phyloP scores from a whole-genome alignment of 2,113 vertebrate species.

The Psettodes erumei region DNA sequence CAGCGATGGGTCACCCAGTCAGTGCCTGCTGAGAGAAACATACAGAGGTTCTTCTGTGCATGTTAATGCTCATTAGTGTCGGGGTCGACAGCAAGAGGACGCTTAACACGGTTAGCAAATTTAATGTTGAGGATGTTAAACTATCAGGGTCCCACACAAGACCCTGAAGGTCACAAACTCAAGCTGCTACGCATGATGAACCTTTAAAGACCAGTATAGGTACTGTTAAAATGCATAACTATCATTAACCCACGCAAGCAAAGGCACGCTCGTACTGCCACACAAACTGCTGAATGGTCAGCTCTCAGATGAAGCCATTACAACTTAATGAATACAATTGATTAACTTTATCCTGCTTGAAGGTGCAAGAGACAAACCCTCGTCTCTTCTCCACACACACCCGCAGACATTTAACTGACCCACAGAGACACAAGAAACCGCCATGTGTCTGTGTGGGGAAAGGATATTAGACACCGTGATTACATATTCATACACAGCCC shows the following conservation, averaged over 20 bases:
- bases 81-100: slow-evolving; percentile 21
- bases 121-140: slow-evolving; percentile 41
- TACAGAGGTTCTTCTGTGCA: slow-evolving; percentile 45
- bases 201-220: slow-evolving; percentile 4
- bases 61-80: slow-evolving; percentile 51
- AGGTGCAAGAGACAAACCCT: slow-evolving; percentile 20
- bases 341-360: slow-evolving; percentile 53
- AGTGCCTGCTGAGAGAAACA: slow-evolving; percentile 16
- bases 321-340: slow-evolving; percentile 58
- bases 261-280: slow-evolving; percentile 5
- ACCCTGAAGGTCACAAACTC: slow-evolving; percentile 28
- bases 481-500: slow-evolving; percentile 59
- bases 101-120: slow-evolving; percentile 56
- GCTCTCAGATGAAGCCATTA: slow-evolving; percentile 25
- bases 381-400: background rate
- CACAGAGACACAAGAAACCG: slow-evolving; percentile 32
- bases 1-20: slow-evolving; percentile 59
- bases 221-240: slow-evolving; percentile 1
- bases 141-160: slow-evolving; percentile 13
- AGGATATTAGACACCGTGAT: slow-evolving; percentile 44
- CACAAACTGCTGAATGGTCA: slow-evolving; percentile 42
- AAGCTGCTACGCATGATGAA: background rate
- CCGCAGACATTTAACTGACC: slow-evolving; percentile 44
- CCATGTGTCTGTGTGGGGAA: background rate
- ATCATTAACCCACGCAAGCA: background rate